Evolutionary conservation across 2,113 vertebrate genomes (phyloP).

Genomic region (Passer domesticus): DNA sequence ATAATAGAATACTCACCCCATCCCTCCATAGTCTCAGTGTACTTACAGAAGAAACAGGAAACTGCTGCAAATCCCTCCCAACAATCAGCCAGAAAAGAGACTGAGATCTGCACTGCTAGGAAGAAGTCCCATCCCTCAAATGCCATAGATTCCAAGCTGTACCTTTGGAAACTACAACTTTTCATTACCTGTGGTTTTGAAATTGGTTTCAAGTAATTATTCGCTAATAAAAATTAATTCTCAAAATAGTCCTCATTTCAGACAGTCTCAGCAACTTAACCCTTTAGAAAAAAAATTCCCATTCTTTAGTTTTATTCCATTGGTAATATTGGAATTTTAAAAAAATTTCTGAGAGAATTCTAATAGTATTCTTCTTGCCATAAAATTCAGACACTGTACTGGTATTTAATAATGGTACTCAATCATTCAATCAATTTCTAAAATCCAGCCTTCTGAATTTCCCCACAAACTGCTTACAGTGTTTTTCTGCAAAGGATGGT

Average conservation of each 20-base stretch:
- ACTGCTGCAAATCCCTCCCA: not conserved
- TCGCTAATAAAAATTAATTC: not conserved
- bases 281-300: not conserved
- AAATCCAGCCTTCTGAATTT: not conserved
- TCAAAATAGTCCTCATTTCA: not conserved
- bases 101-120: not conserved
- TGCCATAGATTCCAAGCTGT: not conserved
- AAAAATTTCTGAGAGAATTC: not conserved
- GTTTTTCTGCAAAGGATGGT: not conserved
- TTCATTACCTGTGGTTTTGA: not conserved
- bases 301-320: not conserved
- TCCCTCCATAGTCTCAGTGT: not conserved
- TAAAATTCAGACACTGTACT: not conserved
- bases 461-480: not conserved
- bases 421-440: not conserved
- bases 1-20: not conserved
- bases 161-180: not conserved
- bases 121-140: not conserved
- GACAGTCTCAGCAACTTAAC: not conserved
- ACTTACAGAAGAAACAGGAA: not conserved
- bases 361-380: not conserved
- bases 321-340: not conserved
- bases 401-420: not conserved
- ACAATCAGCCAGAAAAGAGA: not conserved
- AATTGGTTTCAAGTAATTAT: not conserved